Conservation (phyloP, 2,888 invertebrate genomes). For the Drosophila hamatofila region DNA sequence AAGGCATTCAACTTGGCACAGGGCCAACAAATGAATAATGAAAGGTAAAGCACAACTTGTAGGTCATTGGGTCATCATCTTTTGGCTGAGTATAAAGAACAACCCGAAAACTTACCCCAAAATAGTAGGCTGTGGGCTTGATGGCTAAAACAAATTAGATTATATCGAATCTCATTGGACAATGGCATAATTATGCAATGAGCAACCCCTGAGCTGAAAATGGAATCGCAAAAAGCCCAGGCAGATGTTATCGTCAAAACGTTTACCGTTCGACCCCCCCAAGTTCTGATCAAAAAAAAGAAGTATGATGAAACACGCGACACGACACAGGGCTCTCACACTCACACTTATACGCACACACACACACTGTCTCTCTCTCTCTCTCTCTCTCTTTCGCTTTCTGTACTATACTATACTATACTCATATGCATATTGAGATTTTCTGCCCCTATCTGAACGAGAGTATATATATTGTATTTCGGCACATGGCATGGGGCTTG, state of each 20-base stretch:
- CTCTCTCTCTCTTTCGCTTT: neutral
- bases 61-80: conserved; percentile 68
- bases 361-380: neutral
- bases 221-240: conserved; percentile 46
- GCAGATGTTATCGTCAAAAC: conserved; percentile 80
- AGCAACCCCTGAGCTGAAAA: conserved; percentile 53
- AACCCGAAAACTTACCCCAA: conserved; percentile 30
- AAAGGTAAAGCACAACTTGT: conserved; percentile 40
- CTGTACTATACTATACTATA: no score
- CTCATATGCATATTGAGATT: conserved; percentile 57
- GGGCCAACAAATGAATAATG: conserved; percentile 9
- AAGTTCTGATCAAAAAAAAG: conserved; percentile 15
- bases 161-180: conserved; percentile 78
- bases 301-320: conserved; percentile 73
- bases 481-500: conserved; percentile 54
- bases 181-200: conserved; percentile 79
- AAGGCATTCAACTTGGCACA: conserved; percentile 12
- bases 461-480: conserved; percentile 15
- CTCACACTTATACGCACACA: neutral
- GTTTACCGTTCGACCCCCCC: conserved; percentile 70
- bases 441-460: conserved; percentile 51
- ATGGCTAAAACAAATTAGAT: conserved; percentile 67
- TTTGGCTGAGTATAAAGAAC: conserved; percentile 8
- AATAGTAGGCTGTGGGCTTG: conserved; percentile 1
- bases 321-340: conserved; percentile 38